Evolutionary conservation across 2,888 invertebrate species (phyloP).

Genomic region (Diaprepes abbreviatus): DNA sequence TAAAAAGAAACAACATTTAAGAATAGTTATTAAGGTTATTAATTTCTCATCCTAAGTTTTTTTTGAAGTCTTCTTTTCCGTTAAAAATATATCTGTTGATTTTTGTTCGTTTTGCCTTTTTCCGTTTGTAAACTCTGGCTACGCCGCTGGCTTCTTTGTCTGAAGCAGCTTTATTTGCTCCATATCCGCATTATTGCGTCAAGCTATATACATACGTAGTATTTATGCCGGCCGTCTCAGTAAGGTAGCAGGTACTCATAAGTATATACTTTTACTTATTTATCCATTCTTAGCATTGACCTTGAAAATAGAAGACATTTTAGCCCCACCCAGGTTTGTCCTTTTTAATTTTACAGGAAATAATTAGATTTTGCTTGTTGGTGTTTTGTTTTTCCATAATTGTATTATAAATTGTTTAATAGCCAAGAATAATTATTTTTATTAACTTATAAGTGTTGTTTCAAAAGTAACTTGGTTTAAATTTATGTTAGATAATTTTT

Average conservation of each 20-base stretch:
- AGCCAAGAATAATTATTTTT: too few relatives aligned
- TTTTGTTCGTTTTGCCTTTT: too few relatives aligned
- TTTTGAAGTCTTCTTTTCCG: too few relatives aligned
- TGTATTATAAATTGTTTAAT: too few relatives aligned
- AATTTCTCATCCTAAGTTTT: too few relatives aligned
- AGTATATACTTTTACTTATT: slow-evolving; percentile 9
- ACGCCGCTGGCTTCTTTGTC: slow-evolving; percentile 6
- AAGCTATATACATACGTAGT: not conserved
- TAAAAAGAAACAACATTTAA: too few relatives aligned
- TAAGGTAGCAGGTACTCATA: not conserved
- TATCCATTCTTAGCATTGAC: slow-evolving; percentile 13
- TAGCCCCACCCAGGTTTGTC: slow-evolving; percentile 1
- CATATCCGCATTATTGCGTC: slow-evolving; percentile 4
- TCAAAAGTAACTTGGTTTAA: too few relatives aligned
- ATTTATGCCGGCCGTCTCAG: not conserved
- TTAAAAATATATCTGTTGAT: too few relatives aligned
- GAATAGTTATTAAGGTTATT: too few relatives aligned
- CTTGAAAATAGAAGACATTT: slow-evolving; percentile 22
- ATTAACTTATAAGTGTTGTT: too few relatives aligned
- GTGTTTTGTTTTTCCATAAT: not conserved
- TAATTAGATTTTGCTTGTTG: not conserved
- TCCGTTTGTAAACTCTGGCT: too few relatives aligned
- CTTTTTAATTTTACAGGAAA: slow-evolving; percentile 12
- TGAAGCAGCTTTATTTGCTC: not conserved
- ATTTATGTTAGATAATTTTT: too few relatives aligned